phyloP scores from a whole-genome alignment of 1,140 invertebrate genomes.

The Drosophila seguyi region DNA sequence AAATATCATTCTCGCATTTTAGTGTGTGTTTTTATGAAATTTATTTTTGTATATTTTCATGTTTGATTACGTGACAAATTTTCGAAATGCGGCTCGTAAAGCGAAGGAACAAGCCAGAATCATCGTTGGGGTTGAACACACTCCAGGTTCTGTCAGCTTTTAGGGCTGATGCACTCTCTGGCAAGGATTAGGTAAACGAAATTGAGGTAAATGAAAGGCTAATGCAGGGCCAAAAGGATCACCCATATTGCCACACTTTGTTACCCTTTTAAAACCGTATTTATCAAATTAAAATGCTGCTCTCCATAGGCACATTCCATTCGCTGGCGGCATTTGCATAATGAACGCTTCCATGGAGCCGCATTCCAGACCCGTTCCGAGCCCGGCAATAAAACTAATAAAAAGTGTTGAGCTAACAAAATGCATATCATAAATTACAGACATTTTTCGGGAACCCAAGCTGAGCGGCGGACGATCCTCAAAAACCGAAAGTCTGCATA shows the following conservation, averaged over 20 bases:
- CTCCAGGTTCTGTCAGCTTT: background rate
- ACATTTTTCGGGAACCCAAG: slow-evolving; percentile 21
- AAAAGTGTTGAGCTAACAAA: slow-evolving; percentile 44
- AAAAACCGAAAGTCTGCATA: slow-evolving; percentile 70
- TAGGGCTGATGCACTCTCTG: slow-evolving; percentile 8
- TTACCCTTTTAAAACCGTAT: background rate
- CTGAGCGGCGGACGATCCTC: slow-evolving; percentile 23
- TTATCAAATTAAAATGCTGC: slow-evolving; percentile 4
- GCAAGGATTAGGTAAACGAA: slow-evolving; percentile 34
- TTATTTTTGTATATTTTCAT: slow-evolving; percentile 63
- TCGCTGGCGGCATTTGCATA: slow-evolving; percentile 13
- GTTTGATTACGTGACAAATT: slow-evolving; percentile 70
- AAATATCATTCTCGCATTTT: slow-evolving; percentile 50
- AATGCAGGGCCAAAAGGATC: background rate
- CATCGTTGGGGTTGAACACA: slow-evolving; percentile 15
- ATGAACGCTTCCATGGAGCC: background rate
- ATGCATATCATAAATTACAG: slow-evolving; percentile 59
- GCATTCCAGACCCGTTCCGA: slow-evolving; percentile 15
- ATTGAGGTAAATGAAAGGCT: background rate
- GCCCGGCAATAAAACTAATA: slow-evolving; percentile 44
- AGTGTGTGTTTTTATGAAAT: slow-evolving; percentile 51
- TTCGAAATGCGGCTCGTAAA: slow-evolving; percentile 43
- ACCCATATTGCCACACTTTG: background rate
- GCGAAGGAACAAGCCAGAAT: slow-evolving; percentile 14
- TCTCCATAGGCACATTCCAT: slow-evolving; percentile 10